Evolutionary conservation across 2,888 invertebrate species (phyloP), one percentile per base, ranked within the genome.

Genomic region (Pristionchus fissidentatus): DNA sequence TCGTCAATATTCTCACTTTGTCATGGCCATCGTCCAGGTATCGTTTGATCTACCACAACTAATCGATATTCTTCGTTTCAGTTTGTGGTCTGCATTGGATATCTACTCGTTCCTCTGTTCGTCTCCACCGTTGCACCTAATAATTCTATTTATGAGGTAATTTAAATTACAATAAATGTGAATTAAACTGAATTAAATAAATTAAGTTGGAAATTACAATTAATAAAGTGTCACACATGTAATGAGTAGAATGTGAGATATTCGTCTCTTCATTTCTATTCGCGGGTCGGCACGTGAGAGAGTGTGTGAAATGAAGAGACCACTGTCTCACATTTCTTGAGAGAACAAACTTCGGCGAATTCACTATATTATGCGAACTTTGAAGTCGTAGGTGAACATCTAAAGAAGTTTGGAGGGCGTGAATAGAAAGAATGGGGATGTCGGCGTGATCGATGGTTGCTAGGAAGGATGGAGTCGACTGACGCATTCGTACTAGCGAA

Each of bases 1-100:
- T 32, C 70, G 89, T n/a, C 86, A 85, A 62, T 89, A 83, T 57
- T 83, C 88, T 13, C 89, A 87, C 70, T 86, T 89, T 66, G 85
- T 89, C 81, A 89, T 89, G 89, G 86, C 84, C 13, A 81, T 89
- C 55, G 88, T 88, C n/a, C 89, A 87, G 86, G 87, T 87, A 26
- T 8, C 26, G 15, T 38, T 80, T 80, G 41, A 35, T 60, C 38
- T 80, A 29, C 73, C 32, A n/a, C n/a, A n/a, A n/a, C 43, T 49
- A 15, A n/a, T 80, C 43, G 32, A 13, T 8, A 77, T 26, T 35
- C 35, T 66, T 22, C 43, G 2, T 46, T 86, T 85, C 84, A 88
- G 84, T 83, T 89, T 49, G 87, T 89, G 43, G 80, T 87, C 49
- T 86, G 88, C 83, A 83, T 87, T 10, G 87, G 86, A 38, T 87